phyloP scores from a whole-genome alignment of 1,140 invertebrate species.

The Drosophila ficusphila region DNA sequence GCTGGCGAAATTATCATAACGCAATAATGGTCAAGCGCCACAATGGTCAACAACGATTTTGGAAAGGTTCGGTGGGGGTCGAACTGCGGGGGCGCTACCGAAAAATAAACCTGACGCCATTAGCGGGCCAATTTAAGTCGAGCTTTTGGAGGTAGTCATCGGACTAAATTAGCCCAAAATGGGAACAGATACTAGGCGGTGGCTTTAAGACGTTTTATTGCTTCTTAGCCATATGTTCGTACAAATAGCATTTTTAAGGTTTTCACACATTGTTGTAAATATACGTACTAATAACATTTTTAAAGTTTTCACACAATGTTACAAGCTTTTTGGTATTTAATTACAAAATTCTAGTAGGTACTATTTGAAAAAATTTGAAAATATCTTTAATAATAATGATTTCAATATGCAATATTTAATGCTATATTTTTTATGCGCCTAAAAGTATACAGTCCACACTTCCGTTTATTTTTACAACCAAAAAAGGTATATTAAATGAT shows the following conservation, averaged over 20 bases:
- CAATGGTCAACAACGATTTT: conserved; percentile 32
- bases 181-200: not conserved
- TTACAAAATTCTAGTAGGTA: too few relatives aligned
- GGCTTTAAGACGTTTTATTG: conserved; percentile 18
- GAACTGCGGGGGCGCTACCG: conserved; percentile 58
- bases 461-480: too few relatives aligned
- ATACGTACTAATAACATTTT: too few relatives aligned
- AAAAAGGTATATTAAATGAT: too few relatives aligned
- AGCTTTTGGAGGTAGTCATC: not conserved
- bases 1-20: conserved; percentile 57
- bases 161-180: conserved; percentile 15
- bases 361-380: too few relatives aligned
- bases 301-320: too few relatives aligned
- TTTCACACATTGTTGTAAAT: too few relatives aligned
- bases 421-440: not conserved
- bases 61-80: conserved; percentile 35
- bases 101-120: conserved; percentile 11
- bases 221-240: not conserved
- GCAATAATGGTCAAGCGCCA: conserved; percentile 47
- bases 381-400: too few relatives aligned
- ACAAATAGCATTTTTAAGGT: too few relatives aligned
- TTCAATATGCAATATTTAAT: too few relatives aligned
- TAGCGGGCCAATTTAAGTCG: conserved; percentile 7
- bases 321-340: too few relatives aligned
- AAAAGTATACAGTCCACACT: conserved; percentile 12